These are phyloP conservation scores for Pantherophis guttatus DNA, from an alignment of 2,113 vertebrate genomes.

Conservation along the genomic window DNA sequence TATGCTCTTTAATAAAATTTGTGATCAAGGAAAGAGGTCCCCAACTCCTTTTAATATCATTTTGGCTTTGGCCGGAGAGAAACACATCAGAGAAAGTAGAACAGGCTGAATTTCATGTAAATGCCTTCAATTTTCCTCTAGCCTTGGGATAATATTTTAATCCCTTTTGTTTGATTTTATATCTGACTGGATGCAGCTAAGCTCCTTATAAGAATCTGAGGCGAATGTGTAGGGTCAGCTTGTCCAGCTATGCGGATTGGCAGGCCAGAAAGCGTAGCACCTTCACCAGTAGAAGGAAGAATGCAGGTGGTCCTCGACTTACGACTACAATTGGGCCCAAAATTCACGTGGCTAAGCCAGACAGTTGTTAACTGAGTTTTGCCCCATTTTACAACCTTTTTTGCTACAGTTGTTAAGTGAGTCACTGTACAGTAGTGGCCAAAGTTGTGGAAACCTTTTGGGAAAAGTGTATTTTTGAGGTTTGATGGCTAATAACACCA, in stretches of 20 bases:
- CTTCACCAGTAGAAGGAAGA: not conserved
- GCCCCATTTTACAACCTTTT: not conserved
- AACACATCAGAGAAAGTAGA: not conserved
- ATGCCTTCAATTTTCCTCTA: conserved; percentile 27
- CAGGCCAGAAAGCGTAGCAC: not conserved
- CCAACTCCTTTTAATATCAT: not conserved
- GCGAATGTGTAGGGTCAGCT: not conserved
- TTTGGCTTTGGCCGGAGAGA: not conserved
- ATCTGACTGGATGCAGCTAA: not conserved
- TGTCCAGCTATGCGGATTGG: not conserved
- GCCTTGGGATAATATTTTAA: conserved; percentile 14
- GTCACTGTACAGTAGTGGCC: too few species aligned
- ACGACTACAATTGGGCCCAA: not conserved
- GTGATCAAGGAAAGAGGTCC: not conserved
- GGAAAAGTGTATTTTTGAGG: too few species aligned
- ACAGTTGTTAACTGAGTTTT: not conserved
- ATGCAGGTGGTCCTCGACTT: not conserved
- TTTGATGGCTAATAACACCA: too few species aligned
- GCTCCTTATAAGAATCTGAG: not conserved
- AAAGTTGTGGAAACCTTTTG: too few species aligned
- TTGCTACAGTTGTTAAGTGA: not conserved
- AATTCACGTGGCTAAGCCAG: not conserved
- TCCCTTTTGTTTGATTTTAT: conserved; percentile 18
- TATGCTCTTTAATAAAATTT: not conserved
- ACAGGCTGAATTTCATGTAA: conserved; percentile 27